phyloP scores from a whole-genome alignment of 2,888 invertebrate genomes.

The Hypomecis atomaria region DNA sequence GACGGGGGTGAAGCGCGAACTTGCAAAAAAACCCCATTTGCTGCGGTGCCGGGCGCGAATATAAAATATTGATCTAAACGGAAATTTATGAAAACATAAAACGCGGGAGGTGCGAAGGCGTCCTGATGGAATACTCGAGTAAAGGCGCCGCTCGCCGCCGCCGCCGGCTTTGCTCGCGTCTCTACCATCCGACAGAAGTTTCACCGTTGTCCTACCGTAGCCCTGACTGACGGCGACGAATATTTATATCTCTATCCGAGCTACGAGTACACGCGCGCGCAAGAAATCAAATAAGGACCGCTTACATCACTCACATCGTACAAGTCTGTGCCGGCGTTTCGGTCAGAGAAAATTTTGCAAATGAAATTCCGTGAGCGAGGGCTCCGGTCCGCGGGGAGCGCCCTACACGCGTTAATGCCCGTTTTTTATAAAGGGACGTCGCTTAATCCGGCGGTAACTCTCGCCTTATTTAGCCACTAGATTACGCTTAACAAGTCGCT shows the following conservation, averaged over 20 bases:
- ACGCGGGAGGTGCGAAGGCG: constrained; percentile 67
- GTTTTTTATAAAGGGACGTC: constrained; percentile 69
- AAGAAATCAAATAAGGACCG: constrained; percentile 54
- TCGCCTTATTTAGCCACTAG: constrained; percentile 72
- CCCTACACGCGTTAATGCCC: constrained; percentile 65
- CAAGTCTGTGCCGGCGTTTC: constrained; percentile 59
- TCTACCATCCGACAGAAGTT: no score
- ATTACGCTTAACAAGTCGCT: constrained; percentile 61
- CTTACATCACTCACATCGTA: constrained; percentile 52
- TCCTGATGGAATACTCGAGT: constrained; percentile 73
- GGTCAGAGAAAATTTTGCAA: constrained; percentile 68
- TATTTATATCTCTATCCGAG: constrained; percentile 45
- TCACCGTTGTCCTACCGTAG: no score
- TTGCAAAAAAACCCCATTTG: constrained; percentile 69
- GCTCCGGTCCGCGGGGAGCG: constrained; percentile 57
- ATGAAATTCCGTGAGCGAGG: constrained; percentile 69
- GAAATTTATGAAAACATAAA: constrained; percentile 83
- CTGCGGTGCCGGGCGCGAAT: constrained; percentile 68
- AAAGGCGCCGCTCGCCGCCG: constrained; percentile 47
- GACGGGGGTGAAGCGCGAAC: constrained; percentile 58
- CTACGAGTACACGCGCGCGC: constrained; percentile 36
- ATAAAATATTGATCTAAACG: constrained; percentile 81
- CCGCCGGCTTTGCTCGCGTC: constrained; percentile 48
- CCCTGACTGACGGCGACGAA: constrained; percentile 34
- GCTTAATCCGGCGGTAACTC: constrained; percentile 71